Conservation (phyloP, 2,113 vertebrate species). For the Tragelaphus imberbis region DNA sequence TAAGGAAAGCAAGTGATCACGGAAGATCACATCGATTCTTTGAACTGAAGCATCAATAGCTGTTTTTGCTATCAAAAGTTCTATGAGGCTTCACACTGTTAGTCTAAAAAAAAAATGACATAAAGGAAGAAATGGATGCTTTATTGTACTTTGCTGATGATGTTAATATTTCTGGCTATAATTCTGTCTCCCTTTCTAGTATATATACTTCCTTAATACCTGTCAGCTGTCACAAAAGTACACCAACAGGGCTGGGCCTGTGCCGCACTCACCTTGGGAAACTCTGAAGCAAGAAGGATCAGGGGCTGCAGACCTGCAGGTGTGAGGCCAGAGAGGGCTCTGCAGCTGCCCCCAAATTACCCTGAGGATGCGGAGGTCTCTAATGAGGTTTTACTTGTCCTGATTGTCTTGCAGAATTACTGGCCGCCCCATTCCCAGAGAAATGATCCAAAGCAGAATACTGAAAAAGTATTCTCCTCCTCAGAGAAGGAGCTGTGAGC, state of each 20-base stretch:
- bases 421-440: neutral
- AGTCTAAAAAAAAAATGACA: neutral
- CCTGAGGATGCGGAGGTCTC: neutral
- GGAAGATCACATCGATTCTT: neutral
- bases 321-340: neutral
- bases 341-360: neutral
- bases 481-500: neutral
- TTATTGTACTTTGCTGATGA: neutral
- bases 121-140: neutral
- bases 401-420: neutral
- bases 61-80: neutral
- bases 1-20: neutral
- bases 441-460: neutral
- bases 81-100: neutral
- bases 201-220: neutral
- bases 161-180: neutral
- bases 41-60: neutral
- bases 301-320: accelerated
- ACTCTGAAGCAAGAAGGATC: neutral
- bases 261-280: neutral
- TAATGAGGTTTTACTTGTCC: neutral
- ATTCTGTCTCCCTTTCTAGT: neutral
- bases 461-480: neutral
- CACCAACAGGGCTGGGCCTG: neutral
- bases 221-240: neutral